Evolutionary conservation across 2,888 invertebrate genomes (phyloP).

Genomic region (Ormyrus labotus): DNA sequence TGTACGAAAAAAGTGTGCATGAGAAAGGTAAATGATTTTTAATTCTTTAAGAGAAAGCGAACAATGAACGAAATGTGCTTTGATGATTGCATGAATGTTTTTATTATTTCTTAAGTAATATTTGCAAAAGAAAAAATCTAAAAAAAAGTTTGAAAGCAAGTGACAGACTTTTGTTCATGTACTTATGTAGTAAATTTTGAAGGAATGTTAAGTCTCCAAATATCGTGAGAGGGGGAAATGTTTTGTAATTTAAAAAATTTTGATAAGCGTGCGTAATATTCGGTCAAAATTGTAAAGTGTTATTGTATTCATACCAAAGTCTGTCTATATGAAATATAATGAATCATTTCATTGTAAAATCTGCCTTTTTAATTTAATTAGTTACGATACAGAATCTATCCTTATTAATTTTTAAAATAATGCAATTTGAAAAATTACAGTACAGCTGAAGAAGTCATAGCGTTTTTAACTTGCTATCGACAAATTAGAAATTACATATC

Average conservation of each 20-base stretch:
- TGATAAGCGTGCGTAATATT: conserved; percentile 36
- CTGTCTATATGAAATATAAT: conserved; percentile 56
- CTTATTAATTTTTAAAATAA: no score
- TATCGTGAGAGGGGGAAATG: conserved; percentile 26
- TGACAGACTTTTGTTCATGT: conserved; percentile 45
- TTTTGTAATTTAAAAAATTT: conserved; percentile 30
- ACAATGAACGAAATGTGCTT: conserved; percentile 36
- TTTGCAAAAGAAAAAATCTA: conserved; percentile 17
- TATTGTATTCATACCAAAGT: conserved; percentile 44
- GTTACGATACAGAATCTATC: no score
- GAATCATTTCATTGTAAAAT: conserved; percentile 54
- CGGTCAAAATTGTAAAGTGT: conserved; percentile 38
- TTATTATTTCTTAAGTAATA: conserved; percentile 38
- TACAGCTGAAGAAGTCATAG: no score
- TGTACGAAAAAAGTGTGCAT: not conserved
- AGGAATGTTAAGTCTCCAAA: conserved; percentile 32
- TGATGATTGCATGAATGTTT: conserved; percentile 48
- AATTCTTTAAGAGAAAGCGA: conserved; percentile 13
- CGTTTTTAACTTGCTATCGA: no score
- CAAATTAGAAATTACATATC: no score
- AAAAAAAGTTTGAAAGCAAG: not conserved
- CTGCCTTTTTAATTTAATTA: not conserved
- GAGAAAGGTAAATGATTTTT: conserved; percentile 6
- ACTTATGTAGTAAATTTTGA: conserved; percentile 34
- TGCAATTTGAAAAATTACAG: no score